Evolutionary conservation across 1,140 invertebrate species (phyloP).

Genomic region (Tyrophagus putrescentiae): DNA sequence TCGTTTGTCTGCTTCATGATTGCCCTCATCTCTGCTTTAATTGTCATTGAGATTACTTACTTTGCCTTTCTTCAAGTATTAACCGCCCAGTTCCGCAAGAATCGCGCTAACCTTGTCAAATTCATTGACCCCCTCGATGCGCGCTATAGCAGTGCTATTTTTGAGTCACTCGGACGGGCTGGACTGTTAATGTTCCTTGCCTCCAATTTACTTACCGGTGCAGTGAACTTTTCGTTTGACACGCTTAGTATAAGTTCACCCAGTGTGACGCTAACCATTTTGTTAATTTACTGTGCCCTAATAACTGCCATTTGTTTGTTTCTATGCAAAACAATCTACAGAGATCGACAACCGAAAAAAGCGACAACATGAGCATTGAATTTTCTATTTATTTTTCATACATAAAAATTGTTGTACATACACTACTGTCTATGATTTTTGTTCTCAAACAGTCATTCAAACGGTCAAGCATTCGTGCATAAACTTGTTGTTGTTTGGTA

Average conservation of each 20-base stretch:
- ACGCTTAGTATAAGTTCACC: conserved; percentile 36
- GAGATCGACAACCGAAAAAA: too few relatives aligned
- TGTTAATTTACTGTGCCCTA: not conserved
- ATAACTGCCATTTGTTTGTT: not conserved
- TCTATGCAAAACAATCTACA: too few relatives aligned
- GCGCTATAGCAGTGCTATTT: conserved; percentile 16
- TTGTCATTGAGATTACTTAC: conserved; percentile 40
- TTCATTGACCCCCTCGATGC: conserved; percentile 8
- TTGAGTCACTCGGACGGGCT: conserved; percentile 49
- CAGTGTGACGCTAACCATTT: not conserved
- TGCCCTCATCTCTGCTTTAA: conserved; percentile 39
- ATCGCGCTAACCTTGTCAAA: conserved; percentile 15
- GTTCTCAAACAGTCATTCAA: too few relatives aligned
- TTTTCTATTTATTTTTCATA: too few relatives aligned
- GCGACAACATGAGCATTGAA: too few relatives aligned
- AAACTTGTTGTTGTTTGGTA: too few relatives aligned
- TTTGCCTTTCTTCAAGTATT: conserved; percentile 11
- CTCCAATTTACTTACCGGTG: conserved; percentile 59
- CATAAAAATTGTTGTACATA: too few relatives aligned
- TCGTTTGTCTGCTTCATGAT: conserved; percentile 54
- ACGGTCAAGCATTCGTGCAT: too few relatives aligned
- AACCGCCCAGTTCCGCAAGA: conserved; percentile 27
- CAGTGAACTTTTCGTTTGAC: conserved; percentile 52
- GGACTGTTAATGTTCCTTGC: conserved; percentile 59
- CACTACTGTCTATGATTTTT: too few relatives aligned